These are phyloP conservation scores for Helleia helle DNA, from an alignment of 2,888 invertebrate genomes.

Conservation along the genomic window DNA sequence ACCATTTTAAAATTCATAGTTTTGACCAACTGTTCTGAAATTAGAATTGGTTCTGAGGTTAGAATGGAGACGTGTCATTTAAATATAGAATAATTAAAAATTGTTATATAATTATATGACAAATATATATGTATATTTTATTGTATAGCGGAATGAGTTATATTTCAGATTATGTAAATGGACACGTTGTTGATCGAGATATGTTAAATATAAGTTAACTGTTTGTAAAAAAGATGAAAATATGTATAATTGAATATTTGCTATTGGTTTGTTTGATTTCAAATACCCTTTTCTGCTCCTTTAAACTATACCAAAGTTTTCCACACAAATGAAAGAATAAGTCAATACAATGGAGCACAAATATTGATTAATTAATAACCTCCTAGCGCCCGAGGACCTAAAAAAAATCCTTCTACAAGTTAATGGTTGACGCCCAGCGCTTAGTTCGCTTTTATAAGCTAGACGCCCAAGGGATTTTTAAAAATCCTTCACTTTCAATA, in stretches of 20 bases:
- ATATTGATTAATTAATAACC: no score
- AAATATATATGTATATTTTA: slow-evolving; percentile 68
- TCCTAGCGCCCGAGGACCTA: no score
- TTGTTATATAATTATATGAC: slow-evolving; percentile 65
- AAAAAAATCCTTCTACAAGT: no score
- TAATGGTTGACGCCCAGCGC: no score
- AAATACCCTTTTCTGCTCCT: no score
- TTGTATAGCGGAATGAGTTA: slow-evolving; percentile 69
- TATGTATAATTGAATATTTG: slow-evolving; percentile 73
- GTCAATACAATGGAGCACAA: no score
- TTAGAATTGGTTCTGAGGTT: slow-evolving; percentile 46
- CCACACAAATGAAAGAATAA: no score
- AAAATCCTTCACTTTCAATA: no score
- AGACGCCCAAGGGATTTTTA: no score
- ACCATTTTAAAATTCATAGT: slow-evolving; percentile 11
- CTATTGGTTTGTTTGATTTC: slow-evolving; percentile 54
- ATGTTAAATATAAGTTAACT: slow-evolving; percentile 70
- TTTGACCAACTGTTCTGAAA: slow-evolving; percentile 23
- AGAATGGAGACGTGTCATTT: slow-evolving; percentile 66
- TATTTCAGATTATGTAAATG: slow-evolving; percentile 68
- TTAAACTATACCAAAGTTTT: no score
- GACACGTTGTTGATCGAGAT: slow-evolving; percentile 67
- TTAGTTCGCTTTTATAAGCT: no score
- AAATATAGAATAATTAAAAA: slow-evolving; percentile 54
- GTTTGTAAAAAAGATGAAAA: slow-evolving; percentile 71